Base-by-base conservation (phyloP, 2,797 vertebrate genomes). In the Spinibarbus caldwelli region DNA sequence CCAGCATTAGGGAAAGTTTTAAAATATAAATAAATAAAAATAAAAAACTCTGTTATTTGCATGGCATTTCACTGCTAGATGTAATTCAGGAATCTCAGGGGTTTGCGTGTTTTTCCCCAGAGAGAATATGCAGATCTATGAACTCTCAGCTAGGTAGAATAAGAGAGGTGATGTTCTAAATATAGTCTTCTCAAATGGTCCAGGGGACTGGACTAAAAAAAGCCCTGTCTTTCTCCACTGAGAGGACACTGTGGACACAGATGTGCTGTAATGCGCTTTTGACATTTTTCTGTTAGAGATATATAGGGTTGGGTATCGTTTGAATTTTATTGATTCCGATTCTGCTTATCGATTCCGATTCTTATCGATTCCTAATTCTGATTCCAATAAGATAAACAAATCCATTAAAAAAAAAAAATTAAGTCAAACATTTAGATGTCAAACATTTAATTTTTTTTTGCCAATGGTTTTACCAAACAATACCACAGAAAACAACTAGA, bases 91-190 rank as follows among this genome's bases (percentile, higher is more conserved):
- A 78, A 62, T 78, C 76, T 59, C 76, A 43, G 23, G 21, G 29
- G 49, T 41, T 62, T 78, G 6, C 43, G 52, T 29, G 17, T 5
- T 45, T 36, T 49, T 59, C 52, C 59, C 6, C 34, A 38, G 66
- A 59, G 59, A 45, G 41, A 79, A 66, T 17, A 66, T n/a, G n/a
- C n/a, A n/a, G n/a, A n/a, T 79, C 41, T 66, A 45, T 47, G 26
- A 79, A n/a, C 19, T 78, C 38, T 23, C n/a, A 29, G 6, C n/a
- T 17, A 78, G n/a, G 57, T 38, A 43, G 38, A 59, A n/a, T n/a
- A n/a, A 79, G 41, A 47, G 6, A 47, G 41, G 59, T 66, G 26
- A 66, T 17, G 41, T 66, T 67, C 59, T 67, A 79, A 31, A 79
- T 62, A 41, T 79, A 79, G 57, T 21, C 38, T 47, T 29, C 77